Evolutionary conservation across 2,888 invertebrate genomes (phyloP).

Genomic region (Lucinisca nassula): DNA sequence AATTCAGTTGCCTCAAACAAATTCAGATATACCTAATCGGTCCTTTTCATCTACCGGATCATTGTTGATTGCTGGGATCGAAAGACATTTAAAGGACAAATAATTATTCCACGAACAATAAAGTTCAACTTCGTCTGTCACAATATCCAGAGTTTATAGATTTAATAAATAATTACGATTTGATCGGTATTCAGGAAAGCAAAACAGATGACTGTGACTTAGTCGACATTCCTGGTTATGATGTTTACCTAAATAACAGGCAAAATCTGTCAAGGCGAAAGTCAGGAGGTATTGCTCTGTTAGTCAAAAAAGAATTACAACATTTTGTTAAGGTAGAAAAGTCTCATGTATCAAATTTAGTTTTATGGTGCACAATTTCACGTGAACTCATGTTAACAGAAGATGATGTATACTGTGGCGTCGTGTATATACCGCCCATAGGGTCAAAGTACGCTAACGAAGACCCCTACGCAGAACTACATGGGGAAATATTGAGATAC

Average conservation of each 20-base stretch:
- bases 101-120: no score
- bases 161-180: neutral
- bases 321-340: neutral
- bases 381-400: neutral
- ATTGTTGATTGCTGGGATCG: no score
- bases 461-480: neutral
- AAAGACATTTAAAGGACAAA: no score
- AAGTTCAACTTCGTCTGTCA: no score
- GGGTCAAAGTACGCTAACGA: neutral
- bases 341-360: no score
- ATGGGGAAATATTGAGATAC: slow-evolving; percentile 7
- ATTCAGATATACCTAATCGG: no score
- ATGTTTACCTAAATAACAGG: neutral
- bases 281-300: neutral
- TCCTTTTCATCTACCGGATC: no score
- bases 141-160: neutral
- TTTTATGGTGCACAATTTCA: neutral
- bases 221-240: neutral
- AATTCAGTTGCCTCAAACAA: no score
- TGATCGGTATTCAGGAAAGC: neutral
- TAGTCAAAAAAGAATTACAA: neutral
- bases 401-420: neutral
- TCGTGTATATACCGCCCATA: neutral
- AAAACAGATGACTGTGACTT: neutral
- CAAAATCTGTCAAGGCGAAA: neutral